Conservation (phyloP, 2,797 vertebrate species). For the Manis crassicaudata region DNA sequence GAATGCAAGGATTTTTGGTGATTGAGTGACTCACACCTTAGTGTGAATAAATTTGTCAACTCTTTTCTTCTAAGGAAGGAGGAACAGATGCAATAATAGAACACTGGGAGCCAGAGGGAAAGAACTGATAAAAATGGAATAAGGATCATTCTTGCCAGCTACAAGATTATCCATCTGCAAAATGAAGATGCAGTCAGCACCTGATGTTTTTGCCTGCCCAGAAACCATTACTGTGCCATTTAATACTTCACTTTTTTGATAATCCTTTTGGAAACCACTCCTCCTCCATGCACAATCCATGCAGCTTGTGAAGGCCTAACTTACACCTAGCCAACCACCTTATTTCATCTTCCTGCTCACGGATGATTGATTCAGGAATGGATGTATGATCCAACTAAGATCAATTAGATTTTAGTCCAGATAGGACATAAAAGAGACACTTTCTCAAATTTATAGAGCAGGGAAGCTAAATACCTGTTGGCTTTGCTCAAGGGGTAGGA, state of each 20-base stretch:
- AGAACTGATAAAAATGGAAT: slow-evolving; percentile 69
- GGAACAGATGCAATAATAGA: slow-evolving; percentile 76
- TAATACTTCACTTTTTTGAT: neutral
- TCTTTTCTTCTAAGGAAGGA: slow-evolving; percentile 75
- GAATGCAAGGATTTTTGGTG: slow-evolving; percentile 69
- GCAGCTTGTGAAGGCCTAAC: neutral
- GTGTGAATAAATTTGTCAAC: slow-evolving; percentile 75
- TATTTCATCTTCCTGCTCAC: neutral
- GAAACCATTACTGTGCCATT: neutral
- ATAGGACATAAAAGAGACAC: neutral
- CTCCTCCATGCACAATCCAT: neutral
- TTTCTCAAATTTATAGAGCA: neutral
- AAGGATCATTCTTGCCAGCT: slow-evolving; percentile 59
- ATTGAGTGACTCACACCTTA: slow-evolving; percentile 71
- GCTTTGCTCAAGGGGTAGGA: neutral
- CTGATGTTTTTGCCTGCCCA: slow-evolving; percentile 10
- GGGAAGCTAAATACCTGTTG: neutral
- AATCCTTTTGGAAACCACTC: neutral
- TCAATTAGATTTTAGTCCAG: neutral
- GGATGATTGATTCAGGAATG: neutral
- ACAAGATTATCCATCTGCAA: slow-evolving; percentile 62
- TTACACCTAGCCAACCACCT: neutral
- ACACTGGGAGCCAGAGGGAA: slow-evolving; percentile 64
- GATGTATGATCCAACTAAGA: neutral
- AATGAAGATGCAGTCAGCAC: slow-evolving; percentile 27